Evolutionary conservation across 2,888 invertebrate genomes (phyloP), one percentile per base, ranked within the genome.

Genomic region (Pheosia gnoma): DNA sequence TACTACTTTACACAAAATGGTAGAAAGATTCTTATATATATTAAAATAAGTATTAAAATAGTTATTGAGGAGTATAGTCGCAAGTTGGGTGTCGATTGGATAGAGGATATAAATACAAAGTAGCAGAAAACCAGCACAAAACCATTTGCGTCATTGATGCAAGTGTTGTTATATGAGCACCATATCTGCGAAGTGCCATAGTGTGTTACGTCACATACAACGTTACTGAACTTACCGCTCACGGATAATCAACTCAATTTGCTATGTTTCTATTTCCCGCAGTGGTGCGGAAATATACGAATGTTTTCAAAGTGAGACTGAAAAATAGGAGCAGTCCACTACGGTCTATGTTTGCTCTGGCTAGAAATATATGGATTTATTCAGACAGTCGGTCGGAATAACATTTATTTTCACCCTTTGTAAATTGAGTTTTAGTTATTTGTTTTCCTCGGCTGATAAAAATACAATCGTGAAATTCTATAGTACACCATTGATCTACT

Each of bases 241-340:
- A 59, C 63, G 61, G 60, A 68, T 67, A 65, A 59, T 63, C 65
- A 68, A 65, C 61, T 56, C 69, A 59, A 69, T 65, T 67, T 63
- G 59, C 47, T 58, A 65, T 57, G 51, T 58, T 66, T 41, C 11
- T 60, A 67, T 60, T 59, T 61, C 61, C 65, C 9, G 39, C 7
- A 55, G 60, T 41, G 37, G 38, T 59, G 55, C n/a, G 53, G 9
- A 63, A 67, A 63, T 7, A 60, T 6, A 55, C 3, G n/a, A 52
- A 11, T 38, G 49, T 43, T 52, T 59, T 56, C 8, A 51, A 10
- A 53, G 37, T 9, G 11, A 38, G 53, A 45, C 25, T 13, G 57
- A 53, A 59, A 57, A 51, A 37, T 56, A 39, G 13, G 13, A 56
- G 13, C 39, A 9, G 25, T 51, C 4, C 37, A 53, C 52, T 53